phyloP scores from a whole-genome alignment of 23 tunicate genomes.

The Halocynthia aurantium region DNA sequence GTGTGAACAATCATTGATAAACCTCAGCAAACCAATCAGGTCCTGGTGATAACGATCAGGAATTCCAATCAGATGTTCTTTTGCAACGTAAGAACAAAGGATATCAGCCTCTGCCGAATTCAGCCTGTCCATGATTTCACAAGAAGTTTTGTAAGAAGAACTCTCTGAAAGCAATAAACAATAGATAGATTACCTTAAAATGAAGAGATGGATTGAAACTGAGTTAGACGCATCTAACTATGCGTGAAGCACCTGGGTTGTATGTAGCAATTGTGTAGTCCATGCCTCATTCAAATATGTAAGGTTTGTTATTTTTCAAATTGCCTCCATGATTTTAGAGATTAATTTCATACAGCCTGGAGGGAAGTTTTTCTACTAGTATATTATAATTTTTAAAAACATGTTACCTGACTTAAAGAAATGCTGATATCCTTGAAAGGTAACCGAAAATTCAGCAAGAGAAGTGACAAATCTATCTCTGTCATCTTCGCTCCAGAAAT shows the following conservation, averaged over 20 bases:
- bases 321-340: not conserved
- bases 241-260: no score
- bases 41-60: conserved; percentile 8
- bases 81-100: not conserved
- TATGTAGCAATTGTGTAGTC: not conserved
- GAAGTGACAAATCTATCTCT: conserved; percentile 15
- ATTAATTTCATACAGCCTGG: not conserved
- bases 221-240: no score
- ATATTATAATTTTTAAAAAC: no score
- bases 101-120: no score
- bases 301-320: not conserved
- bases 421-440: no score
- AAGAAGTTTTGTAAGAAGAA: no score
- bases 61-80: conserved; percentile 4
- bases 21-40: not conserved
- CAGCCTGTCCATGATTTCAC: no score
- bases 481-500: conserved; percentile 49
- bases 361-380: not conserved
- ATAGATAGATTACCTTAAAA: no score
- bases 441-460: conserved; percentile 22
- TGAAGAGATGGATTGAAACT: no score
- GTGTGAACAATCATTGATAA: conserved; percentile 25
- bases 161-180: no score
- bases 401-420: no score
- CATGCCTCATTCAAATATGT: not conserved